phyloP scores from a whole-genome alignment of 2,113 vertebrate species.

The Chloroceryle aenea region DNA sequence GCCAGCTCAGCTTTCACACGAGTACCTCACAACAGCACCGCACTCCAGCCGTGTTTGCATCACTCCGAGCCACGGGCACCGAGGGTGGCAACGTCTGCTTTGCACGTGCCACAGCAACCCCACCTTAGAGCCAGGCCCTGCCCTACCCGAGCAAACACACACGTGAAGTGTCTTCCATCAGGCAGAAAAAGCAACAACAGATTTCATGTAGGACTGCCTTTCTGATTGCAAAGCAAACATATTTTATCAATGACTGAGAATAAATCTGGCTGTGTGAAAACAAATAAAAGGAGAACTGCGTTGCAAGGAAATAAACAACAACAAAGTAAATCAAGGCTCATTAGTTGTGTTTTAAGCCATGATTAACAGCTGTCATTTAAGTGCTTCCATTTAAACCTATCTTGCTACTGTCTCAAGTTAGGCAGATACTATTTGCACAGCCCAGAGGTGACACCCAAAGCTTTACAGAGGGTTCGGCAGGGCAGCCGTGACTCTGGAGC shows the following conservation, averaged over 20 bases:
- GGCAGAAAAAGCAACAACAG: neutral
- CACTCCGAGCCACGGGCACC: neutral
- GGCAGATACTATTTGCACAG: neutral
- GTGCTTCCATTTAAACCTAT: neutral
- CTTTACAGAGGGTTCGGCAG: neutral
- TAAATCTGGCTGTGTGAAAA: slow-evolving; percentile 53
- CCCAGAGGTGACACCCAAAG: neutral
- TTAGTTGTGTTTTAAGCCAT: neutral
- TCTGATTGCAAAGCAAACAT: neutral
- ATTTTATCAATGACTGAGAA: slow-evolving; percentile 32
- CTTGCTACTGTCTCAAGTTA: neutral
- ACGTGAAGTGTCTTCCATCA: neutral
- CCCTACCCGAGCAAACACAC: neutral
- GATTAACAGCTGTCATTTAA: slow-evolving; percentile 20
- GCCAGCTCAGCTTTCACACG: neutral
- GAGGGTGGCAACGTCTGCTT: fast-evolving
- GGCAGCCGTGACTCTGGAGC: neutral
- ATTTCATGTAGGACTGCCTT: neutral
- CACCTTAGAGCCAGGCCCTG: neutral
- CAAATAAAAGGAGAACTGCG: slow-evolving; percentile 23
- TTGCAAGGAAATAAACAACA: neutral
- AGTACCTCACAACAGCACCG: neutral
- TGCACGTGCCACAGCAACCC: neutral
- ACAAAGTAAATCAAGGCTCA: neutral
- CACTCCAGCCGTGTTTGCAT: neutral